phyloP scores from a whole-genome alignment of 1,140 invertebrate species.

The Lethrus apterus region DNA sequence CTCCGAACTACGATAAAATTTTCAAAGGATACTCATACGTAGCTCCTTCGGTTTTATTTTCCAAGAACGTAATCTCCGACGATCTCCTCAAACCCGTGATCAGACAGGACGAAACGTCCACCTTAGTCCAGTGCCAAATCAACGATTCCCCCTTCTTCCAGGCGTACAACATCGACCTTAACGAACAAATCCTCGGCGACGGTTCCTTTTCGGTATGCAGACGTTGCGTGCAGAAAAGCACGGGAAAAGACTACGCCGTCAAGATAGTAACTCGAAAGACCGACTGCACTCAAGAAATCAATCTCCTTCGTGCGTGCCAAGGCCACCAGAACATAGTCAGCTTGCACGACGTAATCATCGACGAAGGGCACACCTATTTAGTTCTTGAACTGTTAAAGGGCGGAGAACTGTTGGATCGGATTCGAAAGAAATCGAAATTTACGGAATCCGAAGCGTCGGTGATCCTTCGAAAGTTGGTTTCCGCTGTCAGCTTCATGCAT shows the following conservation, averaged over 20 bases:
- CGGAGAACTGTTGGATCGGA: slow-evolving; percentile 74
- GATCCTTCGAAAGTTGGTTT: slow-evolving; percentile 70
- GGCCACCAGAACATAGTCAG: slow-evolving; percentile 85
- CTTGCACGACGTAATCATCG: slow-evolving; percentile 72
- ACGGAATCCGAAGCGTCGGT: slow-evolving; percentile 60
- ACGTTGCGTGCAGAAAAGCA: slow-evolving; percentile 67
- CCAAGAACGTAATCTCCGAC: slow-evolving; percentile 74
- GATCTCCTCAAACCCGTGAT: slow-evolving; percentile 26
- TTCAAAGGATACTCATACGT: slow-evolving; percentile 94
- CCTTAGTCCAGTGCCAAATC: slow-evolving; percentile 33
- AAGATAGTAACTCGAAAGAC: slow-evolving; percentile 82
- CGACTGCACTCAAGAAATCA: slow-evolving; percentile 70
- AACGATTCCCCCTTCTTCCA: slow-evolving; percentile 82
- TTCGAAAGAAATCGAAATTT: slow-evolving; percentile 57
- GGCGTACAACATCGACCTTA: slow-evolving; percentile 67
- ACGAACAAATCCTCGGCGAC: slow-evolving; percentile 68
- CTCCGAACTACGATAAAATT: slow-evolving; percentile 76
- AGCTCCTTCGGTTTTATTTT: slow-evolving; percentile 84
- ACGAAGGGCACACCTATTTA: slow-evolving; percentile 76
- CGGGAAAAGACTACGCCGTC: slow-evolving; percentile 73
- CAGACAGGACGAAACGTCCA: slow-evolving; percentile 40
- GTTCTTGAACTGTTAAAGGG: slow-evolving; percentile 80
- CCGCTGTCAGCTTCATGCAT: slow-evolving; percentile 79
- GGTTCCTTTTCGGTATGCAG: slow-evolving; percentile 86
- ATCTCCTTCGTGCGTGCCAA: slow-evolving; percentile 71